Evolutionary conservation across 1,140 invertebrate species (phyloP).

Genomic region (Hyphantria cunea): DNA sequence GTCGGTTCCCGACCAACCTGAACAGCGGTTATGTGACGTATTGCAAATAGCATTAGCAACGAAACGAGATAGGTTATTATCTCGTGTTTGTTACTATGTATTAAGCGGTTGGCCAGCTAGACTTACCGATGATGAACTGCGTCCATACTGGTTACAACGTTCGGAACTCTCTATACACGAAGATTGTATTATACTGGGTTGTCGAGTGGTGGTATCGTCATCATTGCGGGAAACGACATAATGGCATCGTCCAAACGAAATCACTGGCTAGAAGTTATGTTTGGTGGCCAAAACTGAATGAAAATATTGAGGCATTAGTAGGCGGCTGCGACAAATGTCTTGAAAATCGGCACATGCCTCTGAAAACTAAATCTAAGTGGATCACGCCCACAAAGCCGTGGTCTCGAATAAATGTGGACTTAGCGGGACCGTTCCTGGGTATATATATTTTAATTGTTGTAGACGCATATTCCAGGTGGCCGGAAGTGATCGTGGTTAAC

Average conservation of each 20-base stretch:
- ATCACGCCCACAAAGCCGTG: no score
- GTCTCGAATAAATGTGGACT: slow-evolving; percentile 81
- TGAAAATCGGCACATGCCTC: slow-evolving; percentile 39
- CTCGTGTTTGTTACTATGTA: no score
- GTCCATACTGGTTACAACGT: slow-evolving; percentile 31
- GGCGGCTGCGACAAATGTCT: no score
- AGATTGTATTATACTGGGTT: slow-evolving; percentile 36
- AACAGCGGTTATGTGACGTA: slow-evolving; percentile 27
- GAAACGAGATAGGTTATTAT: no score
- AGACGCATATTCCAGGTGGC: no score
- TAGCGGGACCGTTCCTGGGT: slow-evolving; percentile 63
- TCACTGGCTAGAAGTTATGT: slow-evolving; percentile 50
- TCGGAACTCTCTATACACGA: slow-evolving; percentile 34
- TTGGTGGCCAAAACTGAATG: slow-evolving; percentile 77
- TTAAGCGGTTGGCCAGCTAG: slow-evolving; percentile 34
- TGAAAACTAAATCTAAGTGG: slow-evolving; percentile 39
- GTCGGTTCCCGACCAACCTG: slow-evolving; percentile 30
- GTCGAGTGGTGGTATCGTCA: slow-evolving; percentile 35
- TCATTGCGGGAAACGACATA: slow-evolving; percentile 12
- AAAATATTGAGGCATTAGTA: no score
- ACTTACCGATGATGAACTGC: slow-evolving; percentile 24
- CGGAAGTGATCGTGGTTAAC: not conserved
- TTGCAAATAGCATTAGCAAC: slow-evolving; percentile 16
- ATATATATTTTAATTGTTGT: not conserved
- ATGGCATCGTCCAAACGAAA: no score